phyloP scores from a whole-genome alignment of 2,113 vertebrate species.

The Engystomops pustulosus region DNA sequence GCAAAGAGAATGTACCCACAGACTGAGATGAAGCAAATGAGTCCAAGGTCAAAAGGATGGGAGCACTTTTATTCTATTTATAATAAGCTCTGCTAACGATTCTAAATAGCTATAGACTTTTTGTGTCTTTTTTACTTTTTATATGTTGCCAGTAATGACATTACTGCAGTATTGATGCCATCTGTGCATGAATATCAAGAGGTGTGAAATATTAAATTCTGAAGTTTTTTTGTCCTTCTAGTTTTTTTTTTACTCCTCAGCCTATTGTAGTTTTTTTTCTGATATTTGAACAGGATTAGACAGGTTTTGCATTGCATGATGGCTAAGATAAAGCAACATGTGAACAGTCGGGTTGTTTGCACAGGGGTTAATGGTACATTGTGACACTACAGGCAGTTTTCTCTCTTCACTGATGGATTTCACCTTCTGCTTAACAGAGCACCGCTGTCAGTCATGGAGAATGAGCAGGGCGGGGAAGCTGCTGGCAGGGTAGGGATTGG shows the following conservation, averaged over 20 bases:
- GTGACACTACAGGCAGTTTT: slow-evolving; percentile 61
- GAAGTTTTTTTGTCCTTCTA: too few species aligned
- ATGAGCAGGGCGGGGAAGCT: slow-evolving; percentile 39
- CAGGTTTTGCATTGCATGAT: not conserved
- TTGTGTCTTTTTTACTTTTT: not conserved
- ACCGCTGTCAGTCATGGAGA: slow-evolving; percentile 68
- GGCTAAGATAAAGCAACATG: not conserved
- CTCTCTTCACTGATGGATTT: slow-evolving; percentile 65
- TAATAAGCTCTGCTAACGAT: not conserved
- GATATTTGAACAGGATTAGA: not conserved
- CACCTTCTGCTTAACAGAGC: slow-evolving; percentile 62
- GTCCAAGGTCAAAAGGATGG: slow-evolving; percentile 82
- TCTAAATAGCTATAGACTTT: not conserved
- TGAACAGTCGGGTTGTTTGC: slow-evolving; percentile 56
- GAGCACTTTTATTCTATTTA: slow-evolving; percentile 62
- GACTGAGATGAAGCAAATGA: slow-evolving; percentile 76
- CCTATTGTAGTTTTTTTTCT: not conserved
- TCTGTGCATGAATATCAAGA: too few species aligned
- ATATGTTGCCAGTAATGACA: not conserved
- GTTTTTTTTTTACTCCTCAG: not conserved
- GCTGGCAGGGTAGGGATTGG: slow-evolving; percentile 61
- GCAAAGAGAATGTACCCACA: slow-evolving; percentile 75
- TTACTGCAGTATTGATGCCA: not conserved
- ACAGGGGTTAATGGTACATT: slow-evolving; percentile 40
- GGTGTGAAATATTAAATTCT: too few species aligned